Evolutionary conservation across 2,113 vertebrate species (phyloP), one percentile per base, ranked within the genome.

Genomic region (Micromys minutus): DNA sequence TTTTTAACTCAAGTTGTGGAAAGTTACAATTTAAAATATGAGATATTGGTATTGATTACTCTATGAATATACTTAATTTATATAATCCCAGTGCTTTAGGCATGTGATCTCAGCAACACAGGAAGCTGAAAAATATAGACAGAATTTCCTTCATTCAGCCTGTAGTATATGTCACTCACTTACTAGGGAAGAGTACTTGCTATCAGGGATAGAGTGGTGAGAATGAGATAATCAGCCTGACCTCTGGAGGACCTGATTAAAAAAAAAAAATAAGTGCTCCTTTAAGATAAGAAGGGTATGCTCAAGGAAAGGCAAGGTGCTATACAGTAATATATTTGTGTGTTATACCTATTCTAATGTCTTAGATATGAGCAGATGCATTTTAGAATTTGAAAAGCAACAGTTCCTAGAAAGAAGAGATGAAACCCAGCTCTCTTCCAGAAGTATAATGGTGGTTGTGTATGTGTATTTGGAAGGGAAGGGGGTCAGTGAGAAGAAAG

Each of bases 271-370:
- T 2, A 16, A 42, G 24, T 22, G 15, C 3, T 65, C 7, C 7
- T 29, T 67, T 22, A 42, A 17, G 1, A 5, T 7, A 10, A 4
- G 0, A 80, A 9, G 31, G 9, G 31, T 13, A 16, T 2, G 39
- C 21, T 74, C 39, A 63, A 69, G 24, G 19, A 90, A 94, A 21
- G 45, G 17, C 47, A 29, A 87, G 0, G 16, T 31, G 42, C 0
- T 22, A 22, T 0, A 0, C 34, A 6, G 19, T 2, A 26, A 31
- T 13, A 34, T 8, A 29, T 1, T 77, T 13, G 7, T 11, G 31
- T 42, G 31, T 65, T 3, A 75, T 77, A 42, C 24, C 1, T 86
- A 22, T 3, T 16, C n/a, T 55, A 52, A 21, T 13, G 10, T 12
- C 77, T 26, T 45, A 13, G 15, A 6, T 8, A 4, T 71, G 74